Percentiles rank a stretch among this genome's conserved stretches.
phyloP scores from a whole-genome alignment of 2,888 invertebrate genomes.

The Tachina grossa region DNA sequence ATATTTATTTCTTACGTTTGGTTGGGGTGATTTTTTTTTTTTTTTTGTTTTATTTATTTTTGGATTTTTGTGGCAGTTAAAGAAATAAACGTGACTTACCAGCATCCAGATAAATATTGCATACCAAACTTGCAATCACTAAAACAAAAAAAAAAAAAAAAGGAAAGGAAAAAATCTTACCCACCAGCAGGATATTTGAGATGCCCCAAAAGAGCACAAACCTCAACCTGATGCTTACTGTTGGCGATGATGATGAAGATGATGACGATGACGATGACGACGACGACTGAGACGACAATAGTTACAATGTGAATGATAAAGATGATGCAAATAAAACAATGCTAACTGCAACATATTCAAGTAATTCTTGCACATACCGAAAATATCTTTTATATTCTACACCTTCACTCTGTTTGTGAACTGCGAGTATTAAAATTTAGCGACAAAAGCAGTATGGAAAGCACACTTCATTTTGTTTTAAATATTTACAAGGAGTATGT shows the following conservation, averaged over 20 bases:
- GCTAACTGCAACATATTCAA: slow-evolving; percentile 69
- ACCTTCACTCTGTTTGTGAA: slow-evolving; percentile 16
- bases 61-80: slow-evolving; percentile 56
- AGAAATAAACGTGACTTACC: slow-evolving; percentile 79
- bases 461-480: slow-evolving; percentile 2
- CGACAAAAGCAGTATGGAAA: background rate
- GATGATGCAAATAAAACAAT: slow-evolving; percentile 72
- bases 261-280: slow-evolving; percentile 50
- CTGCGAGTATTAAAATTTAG: background rate
- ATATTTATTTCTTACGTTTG: slow-evolving; percentile 58
- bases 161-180: slow-evolving; percentile 73
- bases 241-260: slow-evolving; percentile 40
- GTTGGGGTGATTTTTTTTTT: slow-evolving; percentile 8
- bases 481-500: background rate
- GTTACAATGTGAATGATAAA: slow-evolving; percentile 69
- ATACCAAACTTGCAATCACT: slow-evolving; percentile 72
- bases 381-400: slow-evolving; percentile 48
- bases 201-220: slow-evolving; percentile 75
- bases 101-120: slow-evolving; percentile 80
- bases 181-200: slow-evolving; percentile 82
- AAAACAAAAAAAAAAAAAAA: slow-evolving; percentile 67
- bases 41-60: slow-evolving; percentile 11
- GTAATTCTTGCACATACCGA: slow-evolving; percentile 60
- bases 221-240: slow-evolving; percentile 69
- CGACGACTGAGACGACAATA: slow-evolving; percentile 51